Evolutionary conservation across 2,888 invertebrate species (phyloP).

Genomic region (Allophyes oxyacanthae): DNA sequence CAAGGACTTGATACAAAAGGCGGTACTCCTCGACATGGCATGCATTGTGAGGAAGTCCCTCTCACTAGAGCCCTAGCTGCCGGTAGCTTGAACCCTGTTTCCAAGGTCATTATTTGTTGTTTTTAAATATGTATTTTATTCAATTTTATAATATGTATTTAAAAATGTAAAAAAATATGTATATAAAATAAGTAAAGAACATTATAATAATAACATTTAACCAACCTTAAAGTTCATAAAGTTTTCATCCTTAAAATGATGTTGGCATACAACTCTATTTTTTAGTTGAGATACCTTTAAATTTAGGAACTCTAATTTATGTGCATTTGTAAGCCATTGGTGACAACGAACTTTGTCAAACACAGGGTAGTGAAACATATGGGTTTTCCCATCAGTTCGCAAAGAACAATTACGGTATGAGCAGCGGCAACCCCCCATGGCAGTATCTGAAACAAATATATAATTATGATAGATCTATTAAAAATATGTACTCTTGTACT

Average conservation of each 20-base stretch:
- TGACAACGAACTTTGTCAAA: slow-evolving; percentile 89
- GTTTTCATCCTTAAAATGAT: slow-evolving; percentile 87
- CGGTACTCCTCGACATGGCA: no score
- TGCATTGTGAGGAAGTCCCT: no score
- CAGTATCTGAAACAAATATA: slow-evolving; percentile 39
- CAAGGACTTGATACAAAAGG: no score
- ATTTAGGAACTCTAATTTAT: slow-evolving; percentile 85
- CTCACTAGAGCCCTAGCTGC: no score
- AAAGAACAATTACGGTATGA: slow-evolving; percentile 87
- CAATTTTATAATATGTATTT: no score
- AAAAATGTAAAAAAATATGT: no score
- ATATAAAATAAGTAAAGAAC: no score
- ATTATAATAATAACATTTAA: slow-evolving; percentile 2
- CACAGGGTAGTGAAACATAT: slow-evolving; percentile 91
- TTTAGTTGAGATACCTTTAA: slow-evolving; percentile 89
- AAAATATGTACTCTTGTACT: no score
- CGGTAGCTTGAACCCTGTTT: no score
- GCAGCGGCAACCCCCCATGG: slow-evolving; percentile 90
- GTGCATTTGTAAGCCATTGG: slow-evolving; percentile 89
- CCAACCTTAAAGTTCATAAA: slow-evolving; percentile 88
- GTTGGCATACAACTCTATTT: slow-evolving; percentile 90
- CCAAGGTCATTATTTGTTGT: no score
- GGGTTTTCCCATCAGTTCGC: slow-evolving; percentile 86
- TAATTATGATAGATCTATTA: no score
- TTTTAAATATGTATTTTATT: no score